Percentiles rank a stretch among this genome's conserved stretches.
phyloP scores from a whole-genome alignment of 2,888 invertebrate genomes.

The Thereva nobilitata region DNA sequence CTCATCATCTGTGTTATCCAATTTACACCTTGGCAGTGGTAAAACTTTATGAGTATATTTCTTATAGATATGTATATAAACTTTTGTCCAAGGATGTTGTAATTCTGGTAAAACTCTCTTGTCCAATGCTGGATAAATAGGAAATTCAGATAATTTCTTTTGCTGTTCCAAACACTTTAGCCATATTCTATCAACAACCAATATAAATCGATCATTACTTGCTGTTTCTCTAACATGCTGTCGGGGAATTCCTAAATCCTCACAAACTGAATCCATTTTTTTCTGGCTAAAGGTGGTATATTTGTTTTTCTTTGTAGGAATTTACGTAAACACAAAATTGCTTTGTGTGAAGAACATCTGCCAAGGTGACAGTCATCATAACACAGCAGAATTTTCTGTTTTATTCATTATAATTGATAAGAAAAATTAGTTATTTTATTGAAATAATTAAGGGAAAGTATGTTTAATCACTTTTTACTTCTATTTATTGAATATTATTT shows the following conservation, averaged over 20 bases:
- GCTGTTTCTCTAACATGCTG: conserved; percentile 67
- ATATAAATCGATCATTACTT: conserved; percentile 64
- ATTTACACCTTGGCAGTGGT: conserved; percentile 66
- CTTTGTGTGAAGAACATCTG: background rate
- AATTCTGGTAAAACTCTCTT: conserved; percentile 45
- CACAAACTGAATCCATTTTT: conserved; percentile 68
- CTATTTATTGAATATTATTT: too few relatives aligned
- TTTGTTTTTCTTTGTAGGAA: conserved; percentile 1
- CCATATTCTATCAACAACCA: conserved; percentile 71
- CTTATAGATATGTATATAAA: conserved; percentile 61
- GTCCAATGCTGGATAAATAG: conserved; percentile 45
- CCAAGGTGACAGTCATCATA: conserved; percentile 27
- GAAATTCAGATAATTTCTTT: conserved; percentile 50
- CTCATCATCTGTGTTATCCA: conserved; percentile 53
- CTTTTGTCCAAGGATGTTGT: conserved; percentile 60
- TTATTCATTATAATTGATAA: background rate
- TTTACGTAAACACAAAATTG: conserved; percentile 12
- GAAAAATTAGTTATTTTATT: too few relatives aligned
- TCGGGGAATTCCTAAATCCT: conserved; percentile 72
- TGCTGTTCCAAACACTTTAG: conserved; percentile 59
- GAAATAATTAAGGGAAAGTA: too few relatives aligned
- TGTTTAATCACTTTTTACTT: too few relatives aligned
- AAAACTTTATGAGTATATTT: conserved; percentile 75
- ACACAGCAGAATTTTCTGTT: conserved; percentile 13
- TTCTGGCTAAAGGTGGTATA: background rate